These are phyloP conservation scores for Pipra filicauda DNA, from an alignment of 2,113 vertebrate genomes.

Conservation along the genomic window DNA sequence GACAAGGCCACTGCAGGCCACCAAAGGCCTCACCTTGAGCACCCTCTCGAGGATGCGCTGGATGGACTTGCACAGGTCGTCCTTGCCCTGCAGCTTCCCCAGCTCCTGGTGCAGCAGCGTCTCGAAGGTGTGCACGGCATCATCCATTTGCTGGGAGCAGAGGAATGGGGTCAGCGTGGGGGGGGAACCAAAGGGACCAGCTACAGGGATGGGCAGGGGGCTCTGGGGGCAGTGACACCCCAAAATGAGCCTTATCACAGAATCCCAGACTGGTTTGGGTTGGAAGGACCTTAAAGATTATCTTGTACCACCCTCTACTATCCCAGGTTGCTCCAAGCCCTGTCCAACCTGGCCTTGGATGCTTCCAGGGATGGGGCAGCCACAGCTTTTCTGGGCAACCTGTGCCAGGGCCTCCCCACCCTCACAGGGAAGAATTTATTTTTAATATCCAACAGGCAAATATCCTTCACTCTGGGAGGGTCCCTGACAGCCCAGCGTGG, in stretches of 20 bases:
- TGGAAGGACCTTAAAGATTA: not conserved
- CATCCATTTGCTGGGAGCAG: slow-evolving; percentile 90
- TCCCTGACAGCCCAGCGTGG: fast-evolving
- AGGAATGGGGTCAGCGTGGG: not conserved
- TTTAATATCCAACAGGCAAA: not conserved
- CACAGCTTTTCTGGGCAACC: not conserved
- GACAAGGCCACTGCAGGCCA: not conserved
- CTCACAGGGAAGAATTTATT: fast-evolving
- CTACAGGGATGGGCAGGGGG: not conserved
- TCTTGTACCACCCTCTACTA: not conserved
- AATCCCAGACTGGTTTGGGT: not conserved
- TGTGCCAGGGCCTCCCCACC: not conserved
- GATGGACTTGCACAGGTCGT: slow-evolving; percentile 87
- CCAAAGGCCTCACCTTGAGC: slow-evolving; percentile 84
- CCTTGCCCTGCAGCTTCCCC: slow-evolving; percentile 76
- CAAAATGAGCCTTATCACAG: not conserved
- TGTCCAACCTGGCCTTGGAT: fast-evolving
- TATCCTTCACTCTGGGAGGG: not conserved
- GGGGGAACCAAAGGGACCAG: not conserved
- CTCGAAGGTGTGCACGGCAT: slow-evolving; percentile 91
- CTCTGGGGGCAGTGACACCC: not conserved
- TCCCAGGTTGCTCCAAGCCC: not conserved
- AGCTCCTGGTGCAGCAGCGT: slow-evolving; percentile 92
- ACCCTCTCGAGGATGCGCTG: slow-evolving; percentile 93
- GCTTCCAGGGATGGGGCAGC: not conserved